phyloP scores from a whole-genome alignment of 2,797 vertebrate genomes.

The Malacoctenus gilli region DNA sequence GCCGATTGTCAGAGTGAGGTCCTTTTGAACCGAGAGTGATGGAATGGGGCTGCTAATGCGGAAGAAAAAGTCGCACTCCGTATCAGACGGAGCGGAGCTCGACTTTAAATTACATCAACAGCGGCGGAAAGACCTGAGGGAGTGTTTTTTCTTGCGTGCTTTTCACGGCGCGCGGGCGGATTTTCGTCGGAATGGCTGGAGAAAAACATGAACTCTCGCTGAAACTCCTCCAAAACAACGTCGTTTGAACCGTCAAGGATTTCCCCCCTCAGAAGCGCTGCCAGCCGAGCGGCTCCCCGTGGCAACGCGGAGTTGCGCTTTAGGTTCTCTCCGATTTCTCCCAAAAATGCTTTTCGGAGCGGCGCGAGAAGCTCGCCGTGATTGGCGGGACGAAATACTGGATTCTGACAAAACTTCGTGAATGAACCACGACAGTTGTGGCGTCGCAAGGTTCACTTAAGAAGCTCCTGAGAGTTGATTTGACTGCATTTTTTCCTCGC shows the following conservation, averaged over 20 bases:
- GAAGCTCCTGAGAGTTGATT: conserved; percentile 44
- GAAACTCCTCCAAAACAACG: conserved; percentile 15
- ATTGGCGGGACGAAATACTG: conserved; percentile 12
- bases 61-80: conserved; percentile 23
- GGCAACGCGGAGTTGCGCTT: conserved; percentile 3
- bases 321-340: too few species aligned
- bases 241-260: conserved; percentile 9
- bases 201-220: conserved; percentile 17
- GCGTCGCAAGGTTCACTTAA: conserved; percentile 11
- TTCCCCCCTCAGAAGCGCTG: conserved; percentile 2
- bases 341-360: too few species aligned
- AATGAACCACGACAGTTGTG: conserved; percentile 19
- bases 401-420: conserved; percentile 10
- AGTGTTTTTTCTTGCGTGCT: conserved; percentile 32
- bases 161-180: conserved; percentile 26
- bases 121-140: conserved; percentile 44
- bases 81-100: conserved; percentile 12
- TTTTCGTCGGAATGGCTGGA: conserved; percentile 33
- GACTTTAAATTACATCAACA: conserved; percentile 15
- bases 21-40: background rate
- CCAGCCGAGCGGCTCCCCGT: conserved; percentile 14
- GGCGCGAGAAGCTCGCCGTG: too few species aligned
- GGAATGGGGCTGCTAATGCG: too few species aligned
- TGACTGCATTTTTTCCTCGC: conserved; percentile 9
- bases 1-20: conserved; percentile 37